Evolutionary conservation across 1,140 invertebrate species (phyloP).

Genomic region (Aphis gossypii): DNA sequence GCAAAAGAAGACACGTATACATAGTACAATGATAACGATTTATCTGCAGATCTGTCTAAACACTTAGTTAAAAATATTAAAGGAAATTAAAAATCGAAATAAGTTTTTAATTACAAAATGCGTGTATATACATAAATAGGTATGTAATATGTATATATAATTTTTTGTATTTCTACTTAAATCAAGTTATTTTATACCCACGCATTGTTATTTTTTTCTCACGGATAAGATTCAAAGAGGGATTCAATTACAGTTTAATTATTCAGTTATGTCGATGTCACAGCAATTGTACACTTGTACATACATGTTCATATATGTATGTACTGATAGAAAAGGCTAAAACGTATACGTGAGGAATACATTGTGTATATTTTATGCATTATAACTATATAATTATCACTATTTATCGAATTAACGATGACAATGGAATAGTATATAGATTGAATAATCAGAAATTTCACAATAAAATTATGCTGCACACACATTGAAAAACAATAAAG

Average conservation of each 20-base stretch:
- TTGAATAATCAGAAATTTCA: neutral
- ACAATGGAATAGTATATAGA: neutral
- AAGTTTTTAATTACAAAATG: neutral
- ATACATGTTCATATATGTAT: neutral
- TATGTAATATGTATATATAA: neutral
- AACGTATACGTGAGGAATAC: neutral
- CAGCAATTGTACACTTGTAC: neutral
- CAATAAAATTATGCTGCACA: neutral
- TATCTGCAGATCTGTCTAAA: neutral
- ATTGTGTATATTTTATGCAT: neutral
- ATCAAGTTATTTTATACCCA: neutral
- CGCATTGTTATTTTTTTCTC: neutral
- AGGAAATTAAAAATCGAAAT: neutral
- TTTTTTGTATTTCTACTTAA: neutral
- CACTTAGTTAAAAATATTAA: neutral
- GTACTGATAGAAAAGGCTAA: neutral
- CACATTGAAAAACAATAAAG: neutral
- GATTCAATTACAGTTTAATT: neutral
- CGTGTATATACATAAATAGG: neutral
- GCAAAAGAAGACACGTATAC: neutral
- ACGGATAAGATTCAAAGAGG: neutral
- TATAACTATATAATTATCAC: neutral
- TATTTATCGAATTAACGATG: neutral
- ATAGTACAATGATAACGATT: neutral
- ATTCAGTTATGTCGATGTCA: neutral